Evolutionary conservation across 2,113 vertebrate species (phyloP).

Genomic region (Barbus barbus): DNA sequence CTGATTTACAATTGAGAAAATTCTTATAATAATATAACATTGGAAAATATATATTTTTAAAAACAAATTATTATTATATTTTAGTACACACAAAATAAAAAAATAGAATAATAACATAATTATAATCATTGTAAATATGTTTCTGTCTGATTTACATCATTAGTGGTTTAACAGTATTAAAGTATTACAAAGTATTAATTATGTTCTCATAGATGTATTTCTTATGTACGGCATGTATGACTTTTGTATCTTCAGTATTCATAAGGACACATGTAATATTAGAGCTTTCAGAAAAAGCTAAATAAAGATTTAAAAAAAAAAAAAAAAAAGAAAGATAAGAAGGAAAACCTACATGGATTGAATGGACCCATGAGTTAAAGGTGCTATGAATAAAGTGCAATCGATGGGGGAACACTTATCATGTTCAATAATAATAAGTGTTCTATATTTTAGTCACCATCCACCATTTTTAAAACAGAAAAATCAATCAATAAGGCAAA

Average conservation of each 20-base stretch:
- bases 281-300: not conserved
- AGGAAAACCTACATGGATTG: too few species aligned
- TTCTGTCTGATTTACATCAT: not conserved
- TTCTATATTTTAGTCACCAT: not conserved
- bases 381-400: too few species aligned
- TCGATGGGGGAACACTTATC: not conserved
- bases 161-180: not conserved
- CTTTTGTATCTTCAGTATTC: not conserved
- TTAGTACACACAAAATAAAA: too few species aligned
- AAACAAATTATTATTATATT: too few species aligned
- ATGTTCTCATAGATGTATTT: not conserved
- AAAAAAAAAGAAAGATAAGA: too few species aligned
- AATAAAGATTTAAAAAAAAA: too few species aligned
- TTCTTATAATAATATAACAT: too few species aligned
- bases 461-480: not conserved
- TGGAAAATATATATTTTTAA: too few species aligned
- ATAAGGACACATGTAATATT: not conserved
- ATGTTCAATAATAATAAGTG: constrained; percentile 1
- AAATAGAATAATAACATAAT: not conserved
- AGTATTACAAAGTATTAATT: not conserved
- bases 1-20: too few species aligned
- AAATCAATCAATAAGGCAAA: not conserved
- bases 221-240: not conserved
- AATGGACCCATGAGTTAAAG: too few species aligned
- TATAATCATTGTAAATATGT: not conserved